A percentile compares a stretch with the other conserved stretches of the same genome.
Conservation (phyloP, 2,797 vertebrate genomes). For the Melanotaenia maccullochi region DNA sequence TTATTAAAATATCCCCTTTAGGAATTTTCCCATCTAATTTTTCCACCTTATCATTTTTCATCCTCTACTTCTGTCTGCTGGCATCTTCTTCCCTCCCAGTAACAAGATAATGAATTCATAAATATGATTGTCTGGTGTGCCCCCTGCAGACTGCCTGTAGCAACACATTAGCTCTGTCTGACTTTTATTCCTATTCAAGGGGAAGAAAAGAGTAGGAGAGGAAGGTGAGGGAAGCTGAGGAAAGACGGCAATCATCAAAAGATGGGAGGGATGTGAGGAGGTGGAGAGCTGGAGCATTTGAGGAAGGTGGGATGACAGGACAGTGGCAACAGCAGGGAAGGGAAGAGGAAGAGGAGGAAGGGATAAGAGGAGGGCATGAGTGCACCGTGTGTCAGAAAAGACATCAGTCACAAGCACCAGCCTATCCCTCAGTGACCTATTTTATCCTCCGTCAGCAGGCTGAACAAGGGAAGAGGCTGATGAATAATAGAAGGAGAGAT, state of each 20-base stretch:
- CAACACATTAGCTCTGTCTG: conserved; percentile 43
- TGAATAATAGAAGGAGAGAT: conserved; percentile 80
- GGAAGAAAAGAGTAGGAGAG: conserved; percentile 2
- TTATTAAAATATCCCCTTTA: background rate
- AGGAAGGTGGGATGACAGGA: conserved; percentile 13
- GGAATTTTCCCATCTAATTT: background rate
- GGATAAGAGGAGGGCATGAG: conserved; percentile 21
- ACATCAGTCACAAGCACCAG: conserved; percentile 63
- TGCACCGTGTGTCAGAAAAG: conserved; percentile 55
- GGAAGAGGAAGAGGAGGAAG: conserved; percentile 16
- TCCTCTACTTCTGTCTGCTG: background rate
- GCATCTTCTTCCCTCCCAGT: background rate
- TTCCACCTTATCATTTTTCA: background rate
- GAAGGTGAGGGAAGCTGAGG: conserved; percentile 1
- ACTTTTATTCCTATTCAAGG: conserved; percentile 22
- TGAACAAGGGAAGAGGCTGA: conserved; percentile 66
- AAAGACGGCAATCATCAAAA: background rate
- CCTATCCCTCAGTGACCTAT: conserved; percentile 71
- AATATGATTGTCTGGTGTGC: conserved; percentile 20
- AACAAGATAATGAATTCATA: background rate
- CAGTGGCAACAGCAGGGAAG: conserved; percentile 6
- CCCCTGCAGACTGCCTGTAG: conserved; percentile 40
- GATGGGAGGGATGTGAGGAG: conserved; percentile 5
- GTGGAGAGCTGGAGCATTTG: background rate
- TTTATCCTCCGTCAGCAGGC: conserved; percentile 72